phyloP scores from a whole-genome alignment of 2,888 invertebrate species.

The Drosophila fulvimacula region DNA sequence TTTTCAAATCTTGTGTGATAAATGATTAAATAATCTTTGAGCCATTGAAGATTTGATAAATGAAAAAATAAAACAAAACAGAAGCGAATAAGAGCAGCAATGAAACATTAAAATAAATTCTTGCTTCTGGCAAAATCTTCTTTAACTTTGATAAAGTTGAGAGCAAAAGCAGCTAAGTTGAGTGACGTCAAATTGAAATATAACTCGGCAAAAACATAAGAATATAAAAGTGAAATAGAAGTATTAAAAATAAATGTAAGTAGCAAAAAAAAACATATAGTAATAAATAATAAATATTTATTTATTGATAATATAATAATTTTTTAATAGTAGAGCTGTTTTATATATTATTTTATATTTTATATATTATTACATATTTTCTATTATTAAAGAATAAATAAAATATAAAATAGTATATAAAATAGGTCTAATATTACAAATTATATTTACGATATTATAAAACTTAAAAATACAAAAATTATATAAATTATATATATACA shows the following conservation, averaged over 20 bases:
- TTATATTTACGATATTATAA: too few species aligned
- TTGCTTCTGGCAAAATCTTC: neutral
- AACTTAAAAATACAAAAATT: too few species aligned
- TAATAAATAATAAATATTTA: neutral
- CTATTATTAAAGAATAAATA: too few species aligned
- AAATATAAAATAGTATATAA: too few species aligned
- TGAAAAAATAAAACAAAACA: slow-evolving; percentile 4
- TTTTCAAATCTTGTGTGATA: slow-evolving; percentile 43
- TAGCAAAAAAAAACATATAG: neutral
- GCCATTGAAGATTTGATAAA: slow-evolving; percentile 22
- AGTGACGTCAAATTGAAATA: neutral
- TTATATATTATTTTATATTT: too few species aligned
- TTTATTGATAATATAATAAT: too few species aligned
- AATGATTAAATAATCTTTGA: slow-evolving; percentile 40
- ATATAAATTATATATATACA: too few species aligned
- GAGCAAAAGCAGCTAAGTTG: neutral
- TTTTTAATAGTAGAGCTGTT: too few species aligned
- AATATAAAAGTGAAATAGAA: too few species aligned
- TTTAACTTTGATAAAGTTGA: neutral
- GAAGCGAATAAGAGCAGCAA: neutral
- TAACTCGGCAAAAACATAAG: neutral
- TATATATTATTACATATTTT: too few species aligned
- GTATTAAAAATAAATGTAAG: neutral
- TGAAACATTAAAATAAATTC: neutral
- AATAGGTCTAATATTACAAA: too few species aligned